Conservation (phyloP, 2,113 vertebrate species). For the Cynocephalus volans region DNA sequence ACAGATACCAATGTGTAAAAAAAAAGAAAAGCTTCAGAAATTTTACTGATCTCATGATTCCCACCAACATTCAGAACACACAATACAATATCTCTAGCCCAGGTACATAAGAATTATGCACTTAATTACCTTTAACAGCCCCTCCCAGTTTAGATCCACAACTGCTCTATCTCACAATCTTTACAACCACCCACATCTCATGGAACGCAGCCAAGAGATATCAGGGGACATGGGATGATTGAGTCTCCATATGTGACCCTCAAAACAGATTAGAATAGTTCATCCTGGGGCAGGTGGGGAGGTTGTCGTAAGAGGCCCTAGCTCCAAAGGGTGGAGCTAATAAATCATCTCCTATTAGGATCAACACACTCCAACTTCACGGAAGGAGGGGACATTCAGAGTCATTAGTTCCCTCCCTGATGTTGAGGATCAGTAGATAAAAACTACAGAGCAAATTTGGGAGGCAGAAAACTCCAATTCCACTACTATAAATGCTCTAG, state of each 20-base stretch:
- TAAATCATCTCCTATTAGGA: background rate
- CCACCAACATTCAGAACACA: background rate
- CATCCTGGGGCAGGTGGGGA: background rate
- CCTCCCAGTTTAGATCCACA: background rate
- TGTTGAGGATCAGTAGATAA: background rate
- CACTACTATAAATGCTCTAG: background rate
- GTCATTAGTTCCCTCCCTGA: background rate
- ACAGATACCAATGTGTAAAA: background rate
- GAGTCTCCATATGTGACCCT: conserved; percentile 11
- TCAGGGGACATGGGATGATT: background rate
- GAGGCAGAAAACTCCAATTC: background rate
- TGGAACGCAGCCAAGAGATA: background rate
- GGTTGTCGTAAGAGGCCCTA: background rate
- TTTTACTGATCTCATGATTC: background rate
- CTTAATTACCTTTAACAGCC: background rate
- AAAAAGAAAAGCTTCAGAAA: background rate
- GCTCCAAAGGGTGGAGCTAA: background rate
- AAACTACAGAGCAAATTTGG: background rate
- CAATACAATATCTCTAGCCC: background rate
- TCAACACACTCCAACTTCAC: conserved; percentile 26
- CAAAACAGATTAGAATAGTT: conserved; percentile 17
- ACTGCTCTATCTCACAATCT: background rate
- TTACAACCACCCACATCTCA: background rate
- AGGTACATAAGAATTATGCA: background rate
- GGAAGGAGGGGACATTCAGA: background rate